Base-by-base conservation (phyloP, 2,888 invertebrate species). In the Spialia ferax region DNA sequence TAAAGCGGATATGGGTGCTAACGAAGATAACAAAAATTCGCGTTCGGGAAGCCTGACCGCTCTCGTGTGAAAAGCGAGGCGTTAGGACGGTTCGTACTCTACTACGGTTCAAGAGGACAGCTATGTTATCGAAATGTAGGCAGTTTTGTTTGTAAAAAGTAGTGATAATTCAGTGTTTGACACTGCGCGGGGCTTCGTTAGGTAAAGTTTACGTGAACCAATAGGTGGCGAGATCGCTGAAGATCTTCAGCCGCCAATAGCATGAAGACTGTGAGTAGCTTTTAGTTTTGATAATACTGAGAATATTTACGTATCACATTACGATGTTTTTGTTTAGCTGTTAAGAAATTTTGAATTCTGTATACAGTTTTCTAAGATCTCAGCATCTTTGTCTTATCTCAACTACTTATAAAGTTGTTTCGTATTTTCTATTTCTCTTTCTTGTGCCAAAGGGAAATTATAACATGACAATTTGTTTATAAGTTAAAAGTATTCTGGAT, bases 301-400 rank as follows among this genome's bases (percentile, higher is more conserved):
- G 67, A 75, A 76, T 71, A 73, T 69, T 69, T 74, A 69, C 23
- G 23, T 78, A 78, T 80, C 85, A 85, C 86, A 85, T 79, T 77
- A 82, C 71, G 69, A 69, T 81, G 77, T 75, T 76, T 73, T 79
- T 79, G 75, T 68, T 69, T 77, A 78, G 72, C 68, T 75, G 73
- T 82, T 48, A 85, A 74, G 80, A 74, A 75, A 77, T 81, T 81
- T 80, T 77, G 81, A 84, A 85, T 83, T 80, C 82, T 88, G 81
- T 87, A 85, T 84, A 86, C 86, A 87, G 89, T 91, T 91, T 91
- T 91, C 89, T 81, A 84, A 87, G 91, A 92, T 92, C 91, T 92
- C 91, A 88, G 83, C 76, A 80, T 87, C 83, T 84, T 78, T 74
- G 71, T 77, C 73, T 74, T 76, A 77, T 78, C 75, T 83, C 79